Evolutionary conservation across 64 coral and sea anemone genomes (phyloP), one percentile per base, ranked within the genome.

Genomic region (Pocillopora damicornis): DNA sequence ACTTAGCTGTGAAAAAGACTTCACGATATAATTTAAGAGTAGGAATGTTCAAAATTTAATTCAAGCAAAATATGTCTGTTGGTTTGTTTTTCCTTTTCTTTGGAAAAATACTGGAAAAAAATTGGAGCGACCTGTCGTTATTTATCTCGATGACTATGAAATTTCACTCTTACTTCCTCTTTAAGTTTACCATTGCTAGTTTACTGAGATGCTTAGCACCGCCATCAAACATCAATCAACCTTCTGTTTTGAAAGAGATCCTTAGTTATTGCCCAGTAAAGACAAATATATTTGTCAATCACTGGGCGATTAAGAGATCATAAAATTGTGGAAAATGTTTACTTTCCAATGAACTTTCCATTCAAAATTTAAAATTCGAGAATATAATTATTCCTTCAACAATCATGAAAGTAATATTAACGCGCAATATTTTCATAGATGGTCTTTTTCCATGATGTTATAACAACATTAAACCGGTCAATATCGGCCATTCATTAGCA

Each of bases 201-300:
- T 14, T 79, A 11, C 1, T 58, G 37, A 18, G 7, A 42, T 16
- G 22, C 20, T 17, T 77, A 42, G 38, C 37, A 56, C 38, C 37
- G 75, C 18, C 56, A 51, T 51, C 42, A 51, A 77, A 77, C 20
- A 77, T 77, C 4, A 60, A 79, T 79, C 25, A 79, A 60, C 14
- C 59, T 79, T 60, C 22, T n/a, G 2, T 26, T 13, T 26, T 79
- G 16, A 26, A 79, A 58, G 8, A 12, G 25, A 79, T 79, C 37
- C 34, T 60, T 60, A 60, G n/a, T 79, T 60, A 60, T 79, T 59
- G 23, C 56, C 77, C 22, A 58, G 56, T 60, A 26, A 14, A 79
- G 60, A 22, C 42, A 79, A 79, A 79, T 79, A 60, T 13, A 79
- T 14, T 26, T 58, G 75, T 77, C 75, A 79, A 11, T 34, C 51